phyloP scores from a whole-genome alignment of 1,140 invertebrate species.

The Brachionus plicatilis region DNA sequence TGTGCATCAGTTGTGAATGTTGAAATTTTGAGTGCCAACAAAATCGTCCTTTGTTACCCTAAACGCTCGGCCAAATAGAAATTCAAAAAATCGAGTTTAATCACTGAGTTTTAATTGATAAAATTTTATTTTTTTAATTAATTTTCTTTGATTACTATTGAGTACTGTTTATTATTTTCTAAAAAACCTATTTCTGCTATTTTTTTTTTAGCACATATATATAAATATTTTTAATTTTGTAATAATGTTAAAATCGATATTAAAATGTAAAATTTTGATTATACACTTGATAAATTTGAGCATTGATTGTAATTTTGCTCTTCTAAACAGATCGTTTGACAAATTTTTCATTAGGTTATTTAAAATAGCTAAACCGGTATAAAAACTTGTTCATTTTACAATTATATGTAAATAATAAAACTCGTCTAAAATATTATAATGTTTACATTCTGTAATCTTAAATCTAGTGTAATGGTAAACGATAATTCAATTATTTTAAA shows the following conservation, averaged over 20 bases:
- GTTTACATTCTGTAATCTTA: neutral
- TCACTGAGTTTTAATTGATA: neutral
- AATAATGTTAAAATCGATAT: neutral
- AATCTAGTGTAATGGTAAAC: neutral
- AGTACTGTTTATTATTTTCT: neutral
- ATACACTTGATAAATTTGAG: neutral
- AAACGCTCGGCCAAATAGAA: neutral
- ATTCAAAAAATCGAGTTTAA: neutral
- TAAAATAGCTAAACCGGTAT: neutral
- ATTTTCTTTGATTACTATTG: neutral
- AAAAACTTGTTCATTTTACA: neutral
- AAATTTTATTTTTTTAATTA: neutral
- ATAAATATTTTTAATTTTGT: neutral
- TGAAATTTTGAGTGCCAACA: neutral
- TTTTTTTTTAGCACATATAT: neutral
- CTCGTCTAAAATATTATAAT: neutral
- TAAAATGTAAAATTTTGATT: neutral
- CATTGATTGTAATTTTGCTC: neutral
- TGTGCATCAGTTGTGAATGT: neutral
- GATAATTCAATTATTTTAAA: neutral
- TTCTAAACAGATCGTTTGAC: neutral
- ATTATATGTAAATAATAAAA: neutral
- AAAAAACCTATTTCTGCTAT: neutral
- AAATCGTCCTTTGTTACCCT: neutral
- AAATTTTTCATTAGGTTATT: neutral